Evolutionary conservation across 2,113 vertebrate species (phyloP).

Genomic region (Epinephelus lanceolatus): DNA sequence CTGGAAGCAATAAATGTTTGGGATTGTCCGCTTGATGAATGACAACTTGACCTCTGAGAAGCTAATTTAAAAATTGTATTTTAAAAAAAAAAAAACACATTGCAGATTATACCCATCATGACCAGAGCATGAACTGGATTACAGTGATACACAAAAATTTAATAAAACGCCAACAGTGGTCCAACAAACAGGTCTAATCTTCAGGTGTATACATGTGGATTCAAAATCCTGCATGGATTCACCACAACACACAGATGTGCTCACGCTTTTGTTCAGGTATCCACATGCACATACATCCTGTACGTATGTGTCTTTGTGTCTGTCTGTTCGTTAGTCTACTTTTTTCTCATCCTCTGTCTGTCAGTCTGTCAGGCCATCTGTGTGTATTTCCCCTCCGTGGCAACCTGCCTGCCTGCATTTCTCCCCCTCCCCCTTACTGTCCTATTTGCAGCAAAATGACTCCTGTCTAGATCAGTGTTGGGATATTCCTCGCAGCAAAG

Average conservation of each 20-base stretch:
- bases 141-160: background rate
- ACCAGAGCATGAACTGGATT: background rate
- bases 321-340: constrained; percentile 44
- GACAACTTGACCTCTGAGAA: background rate
- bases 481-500: constrained; percentile 38
- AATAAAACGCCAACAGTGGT: background rate
- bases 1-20: background rate
- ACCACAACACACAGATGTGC: constrained; percentile 10
- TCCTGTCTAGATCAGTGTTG: constrained; percentile 46
- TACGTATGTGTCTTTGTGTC: constrained; percentile 39
- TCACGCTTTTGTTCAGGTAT: constrained; percentile 29
- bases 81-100: background rate
- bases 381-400: constrained; percentile 59
- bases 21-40: background rate
- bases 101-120: background rate
- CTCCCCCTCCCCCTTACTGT: constrained; percentile 44
- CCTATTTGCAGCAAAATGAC: constrained; percentile 54
- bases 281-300: constrained; percentile 4
- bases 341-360: constrained; percentile 65
- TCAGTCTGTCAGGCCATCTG: constrained; percentile 71
- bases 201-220: background rate
- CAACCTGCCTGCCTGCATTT: constrained; percentile 55
- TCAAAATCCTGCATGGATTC: background rate
- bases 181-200: background rate
- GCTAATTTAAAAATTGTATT: background rate